Evolutionary conservation across 2,797 vertebrate genomes (phyloP).

Genomic region (Neostethus bicornis): DNA sequence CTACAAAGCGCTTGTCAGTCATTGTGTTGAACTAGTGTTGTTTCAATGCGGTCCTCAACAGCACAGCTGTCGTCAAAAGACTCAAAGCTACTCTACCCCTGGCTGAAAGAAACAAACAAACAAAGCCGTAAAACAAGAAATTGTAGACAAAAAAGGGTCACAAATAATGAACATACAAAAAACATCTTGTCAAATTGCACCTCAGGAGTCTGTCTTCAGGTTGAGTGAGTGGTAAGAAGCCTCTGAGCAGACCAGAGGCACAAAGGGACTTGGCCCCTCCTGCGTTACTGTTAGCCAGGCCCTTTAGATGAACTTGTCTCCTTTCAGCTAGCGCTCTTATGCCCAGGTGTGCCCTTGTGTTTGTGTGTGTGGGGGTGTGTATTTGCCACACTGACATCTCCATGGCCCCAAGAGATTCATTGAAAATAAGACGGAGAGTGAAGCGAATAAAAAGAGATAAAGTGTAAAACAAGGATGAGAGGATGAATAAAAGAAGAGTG

Average conservation of each 20-base stretch:
- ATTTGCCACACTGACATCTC: slow-evolving; percentile 68
- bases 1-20: slow-evolving; percentile 78
- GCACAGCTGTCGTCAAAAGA: slow-evolving; percentile 78
- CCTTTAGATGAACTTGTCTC: slow-evolving; percentile 77
- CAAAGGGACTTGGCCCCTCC: slow-evolving; percentile 74
- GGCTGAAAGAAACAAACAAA: slow-evolving; percentile 79
- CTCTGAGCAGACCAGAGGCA: slow-evolving; percentile 65
- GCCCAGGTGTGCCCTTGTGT: slow-evolving; percentile 79
- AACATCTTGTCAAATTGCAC: slow-evolving; percentile 75
- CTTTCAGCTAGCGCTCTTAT: slow-evolving; percentile 77
- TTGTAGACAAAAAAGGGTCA: slow-evolving; percentile 76
- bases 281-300: slow-evolving; percentile 76
- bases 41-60: slow-evolving; percentile 66
- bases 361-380: slow-evolving; percentile 47
- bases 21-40: slow-evolving; percentile 77
- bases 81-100: slow-evolving; percentile 61
- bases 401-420: slow-evolving; percentile 78
- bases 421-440: slow-evolving; percentile 76
- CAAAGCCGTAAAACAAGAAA: slow-evolving; percentile 75
- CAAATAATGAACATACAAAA: slow-evolving; percentile 78
- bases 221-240: slow-evolving; percentile 67
- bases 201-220: slow-evolving; percentile 74
- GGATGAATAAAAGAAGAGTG: slow-evolving; percentile 76
- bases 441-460: slow-evolving; percentile 77
- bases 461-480: slow-evolving; percentile 79